Evolutionary conservation across 1,140 invertebrate species (phyloP).

Genomic region (Nylanderia fulva): DNA sequence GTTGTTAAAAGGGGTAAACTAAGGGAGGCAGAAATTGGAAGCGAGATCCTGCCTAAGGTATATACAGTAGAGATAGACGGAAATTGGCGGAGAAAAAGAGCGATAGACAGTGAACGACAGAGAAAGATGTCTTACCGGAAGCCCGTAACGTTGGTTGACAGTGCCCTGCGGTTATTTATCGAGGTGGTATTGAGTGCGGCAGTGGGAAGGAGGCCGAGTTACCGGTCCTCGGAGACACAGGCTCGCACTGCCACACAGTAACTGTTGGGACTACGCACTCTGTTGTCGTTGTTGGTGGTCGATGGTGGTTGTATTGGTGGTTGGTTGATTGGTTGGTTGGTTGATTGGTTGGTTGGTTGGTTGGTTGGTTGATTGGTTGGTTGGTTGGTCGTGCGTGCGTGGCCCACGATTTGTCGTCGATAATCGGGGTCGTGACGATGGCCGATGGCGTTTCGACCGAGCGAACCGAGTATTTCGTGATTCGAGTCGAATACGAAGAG

Average conservation of each 20-base stretch:
- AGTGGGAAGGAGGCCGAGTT: slow-evolving; percentile 85
- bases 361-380: slow-evolving; percentile 64
- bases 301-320: slow-evolving; percentile 65
- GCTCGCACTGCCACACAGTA: slow-evolving; percentile 86
- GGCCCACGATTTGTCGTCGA: slow-evolving; percentile 72
- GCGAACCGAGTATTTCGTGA: slow-evolving; percentile 79
- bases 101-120: slow-evolving; percentile 68
- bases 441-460: slow-evolving; percentile 82
- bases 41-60: slow-evolving; percentile 52
- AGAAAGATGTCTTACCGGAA: slow-evolving; percentile 83
- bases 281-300: slow-evolving; percentile 80
- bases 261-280: slow-evolving; percentile 86
- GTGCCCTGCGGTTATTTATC: slow-evolving; percentile 85
- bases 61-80: slow-evolving; percentile 51
- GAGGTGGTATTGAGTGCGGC: slow-evolving; percentile 86
- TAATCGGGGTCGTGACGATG: slow-evolving; percentile 71
- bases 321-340: slow-evolving; percentile 61
- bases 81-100: slow-evolving; percentile 69
- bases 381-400: slow-evolving; percentile 59
- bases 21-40: not conserved
- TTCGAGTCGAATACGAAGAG: slow-evolving; percentile 50
- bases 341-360: slow-evolving; percentile 64
- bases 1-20: not conserved
- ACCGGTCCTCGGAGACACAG: slow-evolving; percentile 86
- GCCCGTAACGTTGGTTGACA: slow-evolving; percentile 83